phyloP scores from a whole-genome alignment of 2,113 vertebrate species.

The Synodontis membranacea region DNA sequence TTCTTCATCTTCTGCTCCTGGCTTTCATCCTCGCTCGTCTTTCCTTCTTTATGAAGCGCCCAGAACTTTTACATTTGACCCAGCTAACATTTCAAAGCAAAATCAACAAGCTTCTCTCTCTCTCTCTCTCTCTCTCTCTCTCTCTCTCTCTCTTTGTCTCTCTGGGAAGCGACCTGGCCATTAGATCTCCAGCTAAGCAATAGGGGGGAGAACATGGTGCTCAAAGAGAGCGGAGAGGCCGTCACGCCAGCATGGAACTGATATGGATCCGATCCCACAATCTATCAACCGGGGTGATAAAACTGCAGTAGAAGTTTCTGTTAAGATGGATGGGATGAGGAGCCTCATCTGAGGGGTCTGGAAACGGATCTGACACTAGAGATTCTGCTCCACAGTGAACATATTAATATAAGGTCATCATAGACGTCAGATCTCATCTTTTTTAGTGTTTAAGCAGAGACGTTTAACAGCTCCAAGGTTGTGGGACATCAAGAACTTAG shows the following conservation, averaged over 20 bases:
- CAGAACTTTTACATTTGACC: neutral
- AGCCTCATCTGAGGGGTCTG: slow-evolving; percentile 56
- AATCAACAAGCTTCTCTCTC: neutral
- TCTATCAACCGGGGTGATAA: slow-evolving; percentile 79
- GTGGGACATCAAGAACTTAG: neutral
- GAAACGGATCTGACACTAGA: slow-evolving; percentile 58
- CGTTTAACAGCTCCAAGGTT: no score
- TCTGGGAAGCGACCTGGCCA: neutral
- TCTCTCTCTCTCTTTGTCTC: neutral
- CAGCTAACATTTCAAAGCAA: slow-evolving; percentile 14
- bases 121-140: slow-evolving; percentile 1
- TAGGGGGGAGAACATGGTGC: neutral
- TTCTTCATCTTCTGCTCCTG: slow-evolving; percentile 22
- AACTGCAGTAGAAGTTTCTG: slow-evolving; percentile 57
- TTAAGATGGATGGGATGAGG: slow-evolving; percentile 69
- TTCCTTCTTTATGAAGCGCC: neutral
- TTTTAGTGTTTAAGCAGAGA: neutral
- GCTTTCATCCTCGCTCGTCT: slow-evolving; percentile 9
- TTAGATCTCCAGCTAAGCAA: slow-evolving; percentile 7
- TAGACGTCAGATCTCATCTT: neutral
- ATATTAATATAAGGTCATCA: neutral
- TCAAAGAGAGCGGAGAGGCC: neutral
- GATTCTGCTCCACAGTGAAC: slow-evolving; percentile 2
- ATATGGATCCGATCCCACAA: slow-evolving; percentile 79
- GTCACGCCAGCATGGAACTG: slow-evolving; percentile 68